Percentiles rank a stretch among this genome's conserved stretches.
Conservation (phyloP, 2,113 vertebrate genomes). For the Saccopteryx leptura region DNA sequence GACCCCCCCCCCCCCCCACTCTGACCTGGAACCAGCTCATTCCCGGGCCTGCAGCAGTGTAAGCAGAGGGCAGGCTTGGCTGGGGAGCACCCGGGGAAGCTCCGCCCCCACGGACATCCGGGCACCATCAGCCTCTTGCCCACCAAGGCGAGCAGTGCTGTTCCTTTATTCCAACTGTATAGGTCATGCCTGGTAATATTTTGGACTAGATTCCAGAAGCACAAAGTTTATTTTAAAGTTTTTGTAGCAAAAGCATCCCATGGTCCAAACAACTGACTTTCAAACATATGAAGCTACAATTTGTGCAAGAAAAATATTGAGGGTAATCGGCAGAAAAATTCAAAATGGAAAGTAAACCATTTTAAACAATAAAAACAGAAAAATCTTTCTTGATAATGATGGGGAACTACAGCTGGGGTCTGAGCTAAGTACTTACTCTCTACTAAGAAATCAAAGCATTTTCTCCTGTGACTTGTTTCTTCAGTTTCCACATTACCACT, state of each 20-base stretch:
- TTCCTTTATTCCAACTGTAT: background rate
- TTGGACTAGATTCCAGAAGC: background rate
- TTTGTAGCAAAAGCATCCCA: background rate
- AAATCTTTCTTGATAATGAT: background rate
- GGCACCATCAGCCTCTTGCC: too few relatives aligned
- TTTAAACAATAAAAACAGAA: background rate
- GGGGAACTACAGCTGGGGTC: background rate
- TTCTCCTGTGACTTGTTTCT: background rate
- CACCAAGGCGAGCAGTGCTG: background rate
- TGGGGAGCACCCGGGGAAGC: background rate
- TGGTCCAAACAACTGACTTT: background rate
- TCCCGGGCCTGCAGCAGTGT: background rate
- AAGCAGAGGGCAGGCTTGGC: background rate
- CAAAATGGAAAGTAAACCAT: background rate
- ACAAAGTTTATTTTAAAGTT: constrained; percentile 38
- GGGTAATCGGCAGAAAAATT: background rate
- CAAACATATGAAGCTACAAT: background rate
- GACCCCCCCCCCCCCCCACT: background rate
- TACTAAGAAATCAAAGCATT: background rate
- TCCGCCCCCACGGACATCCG: too few relatives aligned
- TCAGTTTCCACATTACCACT: background rate
- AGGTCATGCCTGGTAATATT: background rate
- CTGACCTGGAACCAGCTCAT: background rate
- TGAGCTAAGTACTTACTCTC: background rate
- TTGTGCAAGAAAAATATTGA: background rate